Conservation (phyloP, 2,888 invertebrate genomes). For the Limnephilus auricula region DNA sequence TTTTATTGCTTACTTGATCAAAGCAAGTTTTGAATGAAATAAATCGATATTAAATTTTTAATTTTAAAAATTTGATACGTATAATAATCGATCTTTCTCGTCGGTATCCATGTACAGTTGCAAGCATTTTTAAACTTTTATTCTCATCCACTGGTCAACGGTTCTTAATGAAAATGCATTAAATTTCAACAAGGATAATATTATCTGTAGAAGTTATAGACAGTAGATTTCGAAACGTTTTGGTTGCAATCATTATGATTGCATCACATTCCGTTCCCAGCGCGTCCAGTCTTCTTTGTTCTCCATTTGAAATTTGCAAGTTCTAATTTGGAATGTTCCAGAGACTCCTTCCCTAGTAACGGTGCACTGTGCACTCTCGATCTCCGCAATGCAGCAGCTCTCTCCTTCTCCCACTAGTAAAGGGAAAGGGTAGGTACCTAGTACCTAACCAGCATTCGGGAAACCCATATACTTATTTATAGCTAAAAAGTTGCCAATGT, state of each 20-base stretch:
- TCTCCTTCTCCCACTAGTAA: not conserved
- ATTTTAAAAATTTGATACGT: too few relatives aligned
- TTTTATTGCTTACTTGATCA: too few relatives aligned
- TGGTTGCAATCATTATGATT: not conserved
- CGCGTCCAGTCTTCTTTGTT: not conserved
- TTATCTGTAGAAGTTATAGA: not conserved
- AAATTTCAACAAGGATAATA: not conserved
- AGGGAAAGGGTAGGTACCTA: not conserved
- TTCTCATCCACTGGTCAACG: too few relatives aligned
- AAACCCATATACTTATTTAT: not conserved
- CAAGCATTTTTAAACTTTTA: too few relatives aligned
- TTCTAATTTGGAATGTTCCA: not conserved
- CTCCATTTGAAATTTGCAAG: not conserved
- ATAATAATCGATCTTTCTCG: too few relatives aligned
- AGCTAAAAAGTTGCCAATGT: not conserved
- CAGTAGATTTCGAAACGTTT: not conserved
- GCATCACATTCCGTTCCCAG: not conserved
- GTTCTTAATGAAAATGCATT: not conserved
- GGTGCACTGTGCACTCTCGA: constrained; percentile 14
- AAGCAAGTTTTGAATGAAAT: too few relatives aligned
- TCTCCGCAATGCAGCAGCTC: constrained; percentile 2
- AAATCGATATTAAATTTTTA: too few relatives aligned
- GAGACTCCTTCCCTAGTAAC: constrained; percentile 3
- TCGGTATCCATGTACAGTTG: too few relatives aligned
- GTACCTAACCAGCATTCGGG: not conserved